Conservation (phyloP, 2,113 vertebrate genomes). For the Desmodus rotundus region DNA sequence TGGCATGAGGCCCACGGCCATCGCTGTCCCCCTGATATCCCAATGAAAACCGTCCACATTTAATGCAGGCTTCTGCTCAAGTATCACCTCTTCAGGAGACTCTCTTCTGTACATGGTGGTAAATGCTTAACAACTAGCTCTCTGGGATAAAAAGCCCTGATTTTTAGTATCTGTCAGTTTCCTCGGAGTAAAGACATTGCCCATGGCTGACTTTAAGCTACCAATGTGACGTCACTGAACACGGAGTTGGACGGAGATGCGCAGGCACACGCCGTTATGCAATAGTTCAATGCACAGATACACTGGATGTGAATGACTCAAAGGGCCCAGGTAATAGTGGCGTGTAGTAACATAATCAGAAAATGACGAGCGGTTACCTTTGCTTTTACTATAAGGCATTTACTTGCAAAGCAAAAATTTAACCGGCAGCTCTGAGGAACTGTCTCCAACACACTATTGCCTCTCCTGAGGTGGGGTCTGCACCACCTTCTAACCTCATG, state of each 20-base stretch:
- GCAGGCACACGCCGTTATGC: fast-evolving
- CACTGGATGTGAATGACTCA: neutral
- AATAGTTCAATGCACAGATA: neutral
- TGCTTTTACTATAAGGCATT: neutral
- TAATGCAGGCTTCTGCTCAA: neutral
- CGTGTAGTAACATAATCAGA: neutral
- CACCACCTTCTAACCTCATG: neutral
- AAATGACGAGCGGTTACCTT: neutral
- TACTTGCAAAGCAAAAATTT: neutral
- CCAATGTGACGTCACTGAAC: neutral
- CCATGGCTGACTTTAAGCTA: neutral
- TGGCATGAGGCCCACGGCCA: neutral
- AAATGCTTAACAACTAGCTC: neutral
- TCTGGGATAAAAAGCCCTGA: neutral
- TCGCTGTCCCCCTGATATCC: neutral
- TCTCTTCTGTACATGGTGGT: neutral
- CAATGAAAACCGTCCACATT: neutral
- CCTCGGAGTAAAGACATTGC: neutral
- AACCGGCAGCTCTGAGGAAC: neutral
- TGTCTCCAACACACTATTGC: too few species aligned
- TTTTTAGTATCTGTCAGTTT: neutral
- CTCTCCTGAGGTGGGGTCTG: neutral
- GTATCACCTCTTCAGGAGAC: neutral
- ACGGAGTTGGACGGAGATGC: neutral
- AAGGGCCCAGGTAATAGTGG: neutral